Base-by-base conservation (phyloP, 2,888 invertebrate species). In the Rhimphoctona megacephalus region DNA sequence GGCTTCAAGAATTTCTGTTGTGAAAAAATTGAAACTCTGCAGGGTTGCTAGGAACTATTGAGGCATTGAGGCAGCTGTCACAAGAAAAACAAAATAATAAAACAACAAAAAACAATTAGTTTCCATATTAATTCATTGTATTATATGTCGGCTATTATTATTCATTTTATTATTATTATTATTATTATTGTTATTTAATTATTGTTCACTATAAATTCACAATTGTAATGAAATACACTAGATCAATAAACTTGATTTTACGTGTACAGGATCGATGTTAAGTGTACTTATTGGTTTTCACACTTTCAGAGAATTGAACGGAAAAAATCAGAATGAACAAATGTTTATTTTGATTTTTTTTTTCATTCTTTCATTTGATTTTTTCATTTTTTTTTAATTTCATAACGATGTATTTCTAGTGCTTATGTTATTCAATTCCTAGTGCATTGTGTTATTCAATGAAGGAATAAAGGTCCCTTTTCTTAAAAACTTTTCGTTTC, bases 41-140 rank as follows among this genome's bases (percentile, higher is more conserved):
- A 93, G 93, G 92, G 91, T 88, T 91, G 93, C 93, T 94, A 94
- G 94, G 93, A 92, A 92, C 76, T 92, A 88, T 91, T 91, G 89
- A 92, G 91, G 94, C 94, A 94, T 94, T 94, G 94, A 94, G 94
- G 94, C 94, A 94, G 94, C 94, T 94, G 94, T 94, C 94, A 94
- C 90, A 92, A 73, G 90, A 91, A 93, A 92, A 84, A 89, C 91
- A 91, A 91, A 36, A 22, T n/a, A 11, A 72, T n/a, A 78, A 22
- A 57, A 74, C 22, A 78, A 64, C 67, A 88, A 93, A 91, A 88
- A 91, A 93, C 90, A 93, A 94, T 93, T 93, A 93, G 90, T 91
- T 93, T 91, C 92, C 90, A 92, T 91, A 93, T 93, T 93, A 91
- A 90, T 92, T 92, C 89, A 92, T 93, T 94, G 93, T 94, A 94